Conservation (phyloP, 2,888 invertebrate genomes). For the Agrenia bidenticulata region DNA sequence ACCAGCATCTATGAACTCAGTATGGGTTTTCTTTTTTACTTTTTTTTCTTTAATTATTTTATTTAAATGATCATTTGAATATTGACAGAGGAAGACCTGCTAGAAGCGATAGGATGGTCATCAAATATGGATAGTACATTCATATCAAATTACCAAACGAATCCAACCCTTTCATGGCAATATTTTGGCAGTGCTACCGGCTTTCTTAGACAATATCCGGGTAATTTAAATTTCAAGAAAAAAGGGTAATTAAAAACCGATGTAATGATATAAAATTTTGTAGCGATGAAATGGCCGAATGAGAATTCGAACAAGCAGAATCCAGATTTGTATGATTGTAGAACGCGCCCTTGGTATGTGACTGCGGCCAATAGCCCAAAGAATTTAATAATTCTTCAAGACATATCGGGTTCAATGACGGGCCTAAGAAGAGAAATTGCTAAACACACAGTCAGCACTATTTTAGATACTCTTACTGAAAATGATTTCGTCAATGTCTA, state of each 20-base stretch:
- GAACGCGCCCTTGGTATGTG: conserved; percentile 92
- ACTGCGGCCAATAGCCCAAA: conserved; percentile 97
- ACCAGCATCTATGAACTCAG: conserved; percentile 87
- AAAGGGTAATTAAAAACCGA: too few relatives aligned
- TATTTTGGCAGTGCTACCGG: conserved; percentile 95
- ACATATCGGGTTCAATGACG: conserved; percentile 95
- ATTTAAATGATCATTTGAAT: not conserved
- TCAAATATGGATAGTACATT: conserved; percentile 80
- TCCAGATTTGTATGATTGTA: conserved; percentile 87
- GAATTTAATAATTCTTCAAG: conserved; percentile 91
- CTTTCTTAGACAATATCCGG: conserved; percentile 90
- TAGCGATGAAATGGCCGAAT: conserved; percentile 70
- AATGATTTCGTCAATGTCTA: conserved; percentile 96
- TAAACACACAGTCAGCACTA: conserved; percentile 79
- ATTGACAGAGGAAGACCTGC: conserved; percentile 71
- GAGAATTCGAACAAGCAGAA: conserved; percentile 57
- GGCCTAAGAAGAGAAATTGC: conserved; percentile 81
- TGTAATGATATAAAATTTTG: conserved; percentile 7
- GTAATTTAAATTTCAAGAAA: conserved; percentile 58
- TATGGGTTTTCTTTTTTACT: conserved; percentile 54
- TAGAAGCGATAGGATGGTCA: conserved; percentile 91
- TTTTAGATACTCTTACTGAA: conserved; percentile 92
- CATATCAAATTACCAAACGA: conserved; percentile 77
- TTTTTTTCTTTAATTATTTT: conserved; percentile 1
- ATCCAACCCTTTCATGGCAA: conserved; percentile 93